A percentile compares a stretch with the other conserved stretches of the same genome.
Evolutionary conservation across 1,140 invertebrate species (phyloP).

Genomic region (Eurosta solidaginis): DNA sequence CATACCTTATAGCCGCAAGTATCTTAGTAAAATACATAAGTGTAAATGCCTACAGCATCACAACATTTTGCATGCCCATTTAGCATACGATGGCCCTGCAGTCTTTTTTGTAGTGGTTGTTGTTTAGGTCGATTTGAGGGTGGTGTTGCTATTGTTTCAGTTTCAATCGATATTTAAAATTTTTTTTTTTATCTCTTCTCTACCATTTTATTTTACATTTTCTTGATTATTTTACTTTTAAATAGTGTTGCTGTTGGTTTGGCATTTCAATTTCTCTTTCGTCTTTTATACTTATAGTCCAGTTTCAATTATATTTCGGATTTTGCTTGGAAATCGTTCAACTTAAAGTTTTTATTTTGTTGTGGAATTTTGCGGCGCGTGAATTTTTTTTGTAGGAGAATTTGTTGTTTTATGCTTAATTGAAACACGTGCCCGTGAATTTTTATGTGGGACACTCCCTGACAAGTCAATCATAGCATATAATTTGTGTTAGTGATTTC

Average conservation of each 20-base stretch:
- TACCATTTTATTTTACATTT: background rate
- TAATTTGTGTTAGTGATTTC: too few species aligned
- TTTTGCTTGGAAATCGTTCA: background rate
- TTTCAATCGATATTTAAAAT: background rate
- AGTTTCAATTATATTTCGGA: background rate
- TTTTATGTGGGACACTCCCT: too few species aligned
- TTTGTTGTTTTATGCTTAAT: too few species aligned
- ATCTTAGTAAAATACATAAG: background rate
- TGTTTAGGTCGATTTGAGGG: too few species aligned
- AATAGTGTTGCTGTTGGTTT: background rate
- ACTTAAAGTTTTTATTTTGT: background rate
- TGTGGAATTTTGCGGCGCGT: background rate
- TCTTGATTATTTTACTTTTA: background rate
- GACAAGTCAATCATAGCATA: too few species aligned
- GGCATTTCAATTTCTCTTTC: background rate
- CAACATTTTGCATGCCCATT: background rate
- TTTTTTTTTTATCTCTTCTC: background rate
- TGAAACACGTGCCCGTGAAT: too few species aligned
- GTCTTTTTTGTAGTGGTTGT: too few species aligned
- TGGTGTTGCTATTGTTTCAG: background rate
- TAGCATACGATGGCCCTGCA: background rate
- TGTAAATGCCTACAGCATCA: background rate
- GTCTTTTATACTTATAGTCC: too few species aligned
- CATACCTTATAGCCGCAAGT: background rate
- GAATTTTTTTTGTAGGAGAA: background rate